Base-by-base conservation (phyloP, 2,797 vertebrate genomes). In the Gallinago nigripennis region DNA sequence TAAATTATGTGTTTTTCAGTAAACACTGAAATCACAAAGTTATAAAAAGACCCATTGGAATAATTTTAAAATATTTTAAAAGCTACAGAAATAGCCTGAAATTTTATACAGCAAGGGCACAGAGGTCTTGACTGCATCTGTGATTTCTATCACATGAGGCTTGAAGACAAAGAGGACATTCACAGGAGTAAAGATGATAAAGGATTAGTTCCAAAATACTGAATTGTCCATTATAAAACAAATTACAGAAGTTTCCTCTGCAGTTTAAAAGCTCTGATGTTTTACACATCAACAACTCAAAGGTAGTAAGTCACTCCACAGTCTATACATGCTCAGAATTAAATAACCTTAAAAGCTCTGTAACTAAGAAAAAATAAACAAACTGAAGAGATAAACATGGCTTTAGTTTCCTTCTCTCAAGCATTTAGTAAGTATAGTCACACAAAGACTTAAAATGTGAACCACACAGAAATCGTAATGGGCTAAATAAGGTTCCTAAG, bases 111-210 rank as follows among this genome's bases (percentile, higher is more conserved):
- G 33, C 48, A 76, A 88, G 56, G 65, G 33, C 60, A 94, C 23
- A 79, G 51, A 80, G 53, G 64, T 69, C 88, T 82, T 50, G 21
- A 71, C 31, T 82, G 25, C 58, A 82, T 85, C 92, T 92, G 90
- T 85, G 57, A 82, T 90, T 87, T 87, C 68, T 65, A 12, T 92
- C 68, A 61, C 28, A 10, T 46, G 48, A 16, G 30, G 18, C 33
- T 56, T 89, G 60, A 94, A 89, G 45, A 94, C 64, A 94, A 94
- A 77, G 15, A 86, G 16, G n/a, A 85, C 33, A 84, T 86, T 90
- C 78, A 82, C 43, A 60, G 35, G 18, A 80, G 48, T 43, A 82
- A 95, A 92, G 63, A 92, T 82, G 86, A 92, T 77, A 85, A 92
- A 86, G 48, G 19, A 76, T 93, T 96, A 50, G 45, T 75, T 95